Percentiles rank a stretch among this genome's conserved stretches.
These are phyloP conservation scores for Portunus trituberculatus DNA, from an alignment of 1,140 invertebrate genomes.

Conservation along the genomic window DNA sequence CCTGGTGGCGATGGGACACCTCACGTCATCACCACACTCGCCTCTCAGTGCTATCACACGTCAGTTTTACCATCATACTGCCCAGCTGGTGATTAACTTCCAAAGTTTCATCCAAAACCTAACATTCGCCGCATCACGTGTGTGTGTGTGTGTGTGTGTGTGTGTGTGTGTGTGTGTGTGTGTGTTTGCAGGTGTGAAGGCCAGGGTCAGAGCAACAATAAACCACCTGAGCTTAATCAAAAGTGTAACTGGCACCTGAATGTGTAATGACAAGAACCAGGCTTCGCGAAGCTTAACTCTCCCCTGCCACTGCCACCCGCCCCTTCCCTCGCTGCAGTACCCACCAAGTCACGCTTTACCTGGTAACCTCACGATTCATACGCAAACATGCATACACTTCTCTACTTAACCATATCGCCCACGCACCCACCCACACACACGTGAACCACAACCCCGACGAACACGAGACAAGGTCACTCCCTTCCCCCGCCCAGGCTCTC, in stretches of 20 bases:
- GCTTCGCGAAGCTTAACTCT: background rate
- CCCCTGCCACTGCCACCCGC: background rate
- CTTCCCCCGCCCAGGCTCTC: background rate
- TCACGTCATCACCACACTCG: slow-evolving; percentile 31
- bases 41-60: background rate
- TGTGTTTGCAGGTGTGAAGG: background rate
- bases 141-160: background rate
- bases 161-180: no score
- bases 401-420: background rate
- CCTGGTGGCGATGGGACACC: slow-evolving; percentile 34
- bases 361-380: background rate
- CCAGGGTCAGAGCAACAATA: background rate
- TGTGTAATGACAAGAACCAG: background rate
- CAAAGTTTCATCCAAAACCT: background rate
- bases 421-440: background rate
- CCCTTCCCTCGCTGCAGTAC: background rate
- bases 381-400: background rate
- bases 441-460: background rate
- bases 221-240: background rate
- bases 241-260: background rate
- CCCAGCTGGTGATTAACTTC: background rate
- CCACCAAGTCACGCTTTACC: background rate
- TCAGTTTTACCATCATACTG: background rate
- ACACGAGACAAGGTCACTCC: background rate
- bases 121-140: background rate